These are phyloP conservation scores for Plutella xylostella DNA, from an alignment of 2,888 invertebrate species.

Conservation along the genomic window DNA sequence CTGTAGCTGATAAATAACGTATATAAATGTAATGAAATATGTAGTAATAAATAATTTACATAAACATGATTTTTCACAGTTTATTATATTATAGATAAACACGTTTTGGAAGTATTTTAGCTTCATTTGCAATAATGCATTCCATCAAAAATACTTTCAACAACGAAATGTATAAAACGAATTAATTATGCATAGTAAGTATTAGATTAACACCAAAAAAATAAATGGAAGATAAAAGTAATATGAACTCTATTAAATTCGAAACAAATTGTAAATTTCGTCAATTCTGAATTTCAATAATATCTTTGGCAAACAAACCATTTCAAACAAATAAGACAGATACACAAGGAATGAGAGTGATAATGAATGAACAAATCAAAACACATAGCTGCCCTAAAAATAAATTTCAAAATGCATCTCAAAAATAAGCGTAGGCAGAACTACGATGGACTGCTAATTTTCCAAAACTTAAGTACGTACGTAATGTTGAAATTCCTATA, in stretches of 20 bases:
- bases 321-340: constrained; percentile 36
- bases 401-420: constrained; percentile 50
- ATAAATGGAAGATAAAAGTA: constrained; percentile 37
- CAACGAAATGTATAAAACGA: constrained; percentile 45
- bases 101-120: constrained; percentile 48
- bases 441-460: constrained; percentile 38
- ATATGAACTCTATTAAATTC: constrained; percentile 27
- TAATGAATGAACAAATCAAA: constrained; percentile 50
- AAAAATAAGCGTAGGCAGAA: constrained; percentile 56
- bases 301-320: constrained; percentile 61
- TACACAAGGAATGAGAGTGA: constrained; percentile 20
- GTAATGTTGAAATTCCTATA: constrained; percentile 47
- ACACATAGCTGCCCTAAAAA: constrained; percentile 60
- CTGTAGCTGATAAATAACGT: constrained; percentile 60
- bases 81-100: constrained; percentile 33
- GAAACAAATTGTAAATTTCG: constrained; percentile 8
- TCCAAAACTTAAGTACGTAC: constrained; percentile 57
- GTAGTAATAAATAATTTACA: constrained; percentile 62
- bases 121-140: constrained; percentile 27
- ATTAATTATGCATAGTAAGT: constrained; percentile 52
- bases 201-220: background rate
- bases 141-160: constrained; percentile 48
- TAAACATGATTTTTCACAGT: constrained; percentile 46
- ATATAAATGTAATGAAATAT: constrained; percentile 39
- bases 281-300: constrained; percentile 15